These are phyloP conservation scores for Acanthopagrus latus DNA, from an alignment of 2,797 vertebrate species.

Conservation along the genomic window DNA sequence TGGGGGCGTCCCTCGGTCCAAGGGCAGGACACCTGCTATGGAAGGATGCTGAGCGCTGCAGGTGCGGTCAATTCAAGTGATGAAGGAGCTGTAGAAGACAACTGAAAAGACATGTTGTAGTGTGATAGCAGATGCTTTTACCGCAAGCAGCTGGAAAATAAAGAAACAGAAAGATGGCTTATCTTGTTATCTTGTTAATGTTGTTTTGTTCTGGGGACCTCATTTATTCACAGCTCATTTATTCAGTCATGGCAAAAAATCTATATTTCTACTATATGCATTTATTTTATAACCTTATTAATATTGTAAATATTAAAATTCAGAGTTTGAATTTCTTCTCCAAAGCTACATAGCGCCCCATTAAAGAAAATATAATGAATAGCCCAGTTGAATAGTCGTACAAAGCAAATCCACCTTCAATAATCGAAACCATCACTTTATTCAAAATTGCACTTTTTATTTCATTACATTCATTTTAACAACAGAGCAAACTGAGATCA, in stretches of 20 bases:
- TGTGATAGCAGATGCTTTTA: background rate
- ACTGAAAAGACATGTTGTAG: background rate
- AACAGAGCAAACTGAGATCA: background rate
- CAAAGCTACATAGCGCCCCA: no score
- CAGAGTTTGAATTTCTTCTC: no score
- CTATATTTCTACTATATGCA: no score
- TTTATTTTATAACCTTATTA: no score
- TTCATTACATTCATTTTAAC: background rate
- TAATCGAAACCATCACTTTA: background rate
- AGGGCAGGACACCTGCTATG: conserved; percentile 76
- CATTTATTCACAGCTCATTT: no score
- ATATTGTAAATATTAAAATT: no score
- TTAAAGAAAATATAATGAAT: background rate
- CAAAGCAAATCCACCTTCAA: background rate
- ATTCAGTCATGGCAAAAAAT: no score
- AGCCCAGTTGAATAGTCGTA: background rate
- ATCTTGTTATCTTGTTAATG: background rate
- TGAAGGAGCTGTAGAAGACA: background rate
- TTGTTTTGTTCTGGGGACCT: no score
- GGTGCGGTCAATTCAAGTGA: conserved; percentile 43
- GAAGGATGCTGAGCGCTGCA: conserved; percentile 78
- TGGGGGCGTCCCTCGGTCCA: conserved; percentile 70
- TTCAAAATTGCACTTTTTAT: background rate
- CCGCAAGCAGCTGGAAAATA: conserved; percentile 5
- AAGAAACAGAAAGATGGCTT: background rate